These are phyloP conservation scores for Branchellion lobata DNA, from an alignment of 2,888 invertebrate species.

Conservation along the genomic window DNA sequence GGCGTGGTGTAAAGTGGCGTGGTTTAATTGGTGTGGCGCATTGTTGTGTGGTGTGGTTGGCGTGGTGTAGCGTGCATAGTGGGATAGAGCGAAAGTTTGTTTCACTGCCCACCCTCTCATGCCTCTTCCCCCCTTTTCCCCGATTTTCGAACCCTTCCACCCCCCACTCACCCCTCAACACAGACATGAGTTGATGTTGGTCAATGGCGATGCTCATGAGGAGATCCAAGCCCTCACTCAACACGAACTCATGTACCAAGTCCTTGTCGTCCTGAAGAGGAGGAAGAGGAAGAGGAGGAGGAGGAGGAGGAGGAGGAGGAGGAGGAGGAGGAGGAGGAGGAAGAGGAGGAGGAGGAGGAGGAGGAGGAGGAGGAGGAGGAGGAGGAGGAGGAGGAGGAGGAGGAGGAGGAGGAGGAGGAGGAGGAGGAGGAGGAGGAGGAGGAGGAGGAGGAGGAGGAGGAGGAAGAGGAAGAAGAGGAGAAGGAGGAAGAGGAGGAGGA, in stretches of 20 bases:
- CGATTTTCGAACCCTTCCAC: too few species aligned
- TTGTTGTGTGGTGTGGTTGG: too few species aligned
- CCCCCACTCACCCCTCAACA: constrained; percentile 74
- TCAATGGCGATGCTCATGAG: constrained; percentile 96
- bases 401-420: not conserved
- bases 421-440: not conserved
- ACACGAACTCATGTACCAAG: constrained; percentile 96
- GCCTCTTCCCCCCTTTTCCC: too few species aligned
- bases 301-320: not conserved
- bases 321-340: not conserved
- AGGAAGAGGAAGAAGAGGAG: not conserved
- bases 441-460: not conserved
- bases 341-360: not conserved
- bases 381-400: not conserved
- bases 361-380: not conserved
- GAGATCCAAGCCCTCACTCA: constrained; percentile 94
- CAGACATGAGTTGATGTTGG: constrained; percentile 97
- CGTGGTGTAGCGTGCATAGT: too few species aligned
- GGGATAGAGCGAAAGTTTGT: too few species aligned
- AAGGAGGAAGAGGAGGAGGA: not conserved
- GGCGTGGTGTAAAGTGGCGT: too few species aligned
- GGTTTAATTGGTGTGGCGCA: too few species aligned
- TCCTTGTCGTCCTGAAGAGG: constrained; percentile 89
- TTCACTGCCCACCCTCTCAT: too few species aligned
- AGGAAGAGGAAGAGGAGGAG: not conserved